Evolutionary conservation across 2,797 vertebrate species (phyloP).

Genomic region (Argentina silus): DNA sequence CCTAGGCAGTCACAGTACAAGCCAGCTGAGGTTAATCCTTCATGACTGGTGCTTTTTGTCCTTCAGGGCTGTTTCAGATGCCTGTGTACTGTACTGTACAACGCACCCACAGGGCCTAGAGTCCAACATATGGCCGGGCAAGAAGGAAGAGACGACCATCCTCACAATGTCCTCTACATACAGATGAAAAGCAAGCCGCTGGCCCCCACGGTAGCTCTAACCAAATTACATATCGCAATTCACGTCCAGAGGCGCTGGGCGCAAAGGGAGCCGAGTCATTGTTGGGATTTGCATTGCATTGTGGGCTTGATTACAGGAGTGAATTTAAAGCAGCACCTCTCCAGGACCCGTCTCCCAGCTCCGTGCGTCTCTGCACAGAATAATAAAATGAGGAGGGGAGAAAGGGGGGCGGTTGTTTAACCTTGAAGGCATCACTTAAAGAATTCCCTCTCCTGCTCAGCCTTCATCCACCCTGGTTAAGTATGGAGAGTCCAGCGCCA

Average conservation of each 20-base stretch:
- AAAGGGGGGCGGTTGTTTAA: constrained; percentile 69
- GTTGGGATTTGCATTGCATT: constrained; percentile 60
- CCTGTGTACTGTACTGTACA: constrained; percentile 1
- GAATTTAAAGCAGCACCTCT: constrained; percentile 56
- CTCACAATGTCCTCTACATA: constrained; percentile 41
- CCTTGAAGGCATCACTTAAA: constrained; percentile 75
- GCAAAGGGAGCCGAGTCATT: constrained; percentile 18
- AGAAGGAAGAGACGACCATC: constrained; percentile 38
- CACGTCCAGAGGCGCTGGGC: constrained; percentile 52
- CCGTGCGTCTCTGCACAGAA: constrained; percentile 56
- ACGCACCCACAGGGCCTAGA: constrained; percentile 31
- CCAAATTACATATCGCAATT: constrained; percentile 68
- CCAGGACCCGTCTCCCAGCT: constrained; percentile 16
- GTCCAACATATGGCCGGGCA: constrained; percentile 29
- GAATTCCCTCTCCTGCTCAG: constrained; percentile 35
- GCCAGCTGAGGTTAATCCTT: constrained; percentile 60
- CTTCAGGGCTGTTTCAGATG: constrained; percentile 50
- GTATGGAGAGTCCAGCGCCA: constrained; percentile 65
- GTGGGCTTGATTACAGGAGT: constrained; percentile 64
- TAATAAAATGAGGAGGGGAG: constrained; percentile 60
- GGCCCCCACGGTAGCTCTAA: constrained; percentile 50
- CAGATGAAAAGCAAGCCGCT: constrained; percentile 50
- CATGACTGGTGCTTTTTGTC: constrained; percentile 59
- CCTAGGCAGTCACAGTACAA: constrained; percentile 39
- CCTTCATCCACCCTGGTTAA: constrained; percentile 55